Base-by-base conservation (phyloP, 2,113 vertebrate genomes). In the Uropsilus gracilis region DNA sequence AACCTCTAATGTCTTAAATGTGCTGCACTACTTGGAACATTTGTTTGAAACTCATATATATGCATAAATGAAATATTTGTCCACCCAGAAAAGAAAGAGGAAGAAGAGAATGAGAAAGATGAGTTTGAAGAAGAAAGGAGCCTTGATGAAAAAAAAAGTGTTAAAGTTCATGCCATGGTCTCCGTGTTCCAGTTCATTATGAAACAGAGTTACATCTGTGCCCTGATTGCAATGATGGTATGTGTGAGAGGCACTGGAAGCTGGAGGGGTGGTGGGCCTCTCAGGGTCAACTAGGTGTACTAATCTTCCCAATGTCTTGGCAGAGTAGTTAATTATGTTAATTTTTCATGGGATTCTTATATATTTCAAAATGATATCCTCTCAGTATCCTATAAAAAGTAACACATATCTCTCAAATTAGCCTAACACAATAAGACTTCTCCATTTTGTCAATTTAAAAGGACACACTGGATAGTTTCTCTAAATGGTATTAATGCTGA, bases 171-270 rank as follows among this genome's bases (percentile, higher is more conserved):
- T 0, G 98, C 98, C 14, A 98, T 99, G 96, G 99, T 99, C 55
- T 99, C 99, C 42, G 98, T 99, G 91, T 99, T 99, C 96, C 98
- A 99, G 37, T 99, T 99, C 96, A 98, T 99, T 94, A 99, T 99
- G 99, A 99, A 99, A 85, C 99, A 99, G 96, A 99, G 99, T 97
- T 99, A 99, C 95, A 99, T 99, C 95, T 99, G 99, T 92, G 99
- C 99, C 97, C 99, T 99, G 42, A 99, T 99, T 46, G 98, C 99
- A 28, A 99, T 99, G 99, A 99, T 99, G 99, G 99, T 99, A 98
- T 97, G 99, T 98, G 28, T 24, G 24, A 53, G 61, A 17, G 10
- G 8, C 48, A 86, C 20, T 12, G 1, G 17, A 9, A 2, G 28
- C 55, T 71, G 8, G 22, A 5, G 0, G 11, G 16, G 1, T 2